phyloP scores from a whole-genome alignment of 2,888 invertebrate genomes.

The Ectropis crepuscularia region DNA sequence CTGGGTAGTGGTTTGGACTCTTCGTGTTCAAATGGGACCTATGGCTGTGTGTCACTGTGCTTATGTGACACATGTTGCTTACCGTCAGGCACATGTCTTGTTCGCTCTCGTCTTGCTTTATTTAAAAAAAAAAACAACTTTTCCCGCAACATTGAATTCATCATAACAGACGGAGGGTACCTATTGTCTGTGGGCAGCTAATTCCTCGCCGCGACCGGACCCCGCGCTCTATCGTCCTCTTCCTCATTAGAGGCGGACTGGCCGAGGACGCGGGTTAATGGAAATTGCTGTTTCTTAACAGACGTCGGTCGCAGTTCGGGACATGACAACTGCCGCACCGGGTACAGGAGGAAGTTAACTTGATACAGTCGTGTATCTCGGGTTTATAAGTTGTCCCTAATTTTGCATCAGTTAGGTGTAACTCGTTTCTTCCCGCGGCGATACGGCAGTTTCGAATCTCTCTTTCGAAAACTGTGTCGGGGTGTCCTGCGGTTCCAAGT shows the following conservation, averaged over 20 bases:
- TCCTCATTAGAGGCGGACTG: conserved; percentile 80
- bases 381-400: conserved; percentile 33
- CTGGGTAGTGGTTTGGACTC: no score
- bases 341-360: conserved; percentile 18
- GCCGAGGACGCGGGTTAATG: conserved; percentile 65
- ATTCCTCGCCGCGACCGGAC: conserved; percentile 52
- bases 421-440: no score
- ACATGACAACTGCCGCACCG: conserved; percentile 31
- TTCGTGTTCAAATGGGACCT: no score
- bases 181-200: conserved; percentile 52
- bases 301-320: conserved; percentile 44
- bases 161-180: conserved; percentile 44
- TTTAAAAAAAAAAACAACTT: no score
- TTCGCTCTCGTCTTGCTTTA: no score
- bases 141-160: no score
- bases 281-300: conserved; percentile 35
- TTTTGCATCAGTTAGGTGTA: conserved; percentile 11
- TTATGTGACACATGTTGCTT: no score
- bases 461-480: conserved; percentile 55
- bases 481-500: no score
- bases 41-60: no score
- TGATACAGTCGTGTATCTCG: conserved; percentile 19
- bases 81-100: no score
- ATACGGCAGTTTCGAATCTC: conserved; percentile 36
- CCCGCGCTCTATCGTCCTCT: conserved; percentile 81